Percentiles rank a stretch among this genome's conserved stretches.
Evolutionary conservation across 2,888 invertebrate genomes (phyloP).

Genomic region (Phania funesta): DNA sequence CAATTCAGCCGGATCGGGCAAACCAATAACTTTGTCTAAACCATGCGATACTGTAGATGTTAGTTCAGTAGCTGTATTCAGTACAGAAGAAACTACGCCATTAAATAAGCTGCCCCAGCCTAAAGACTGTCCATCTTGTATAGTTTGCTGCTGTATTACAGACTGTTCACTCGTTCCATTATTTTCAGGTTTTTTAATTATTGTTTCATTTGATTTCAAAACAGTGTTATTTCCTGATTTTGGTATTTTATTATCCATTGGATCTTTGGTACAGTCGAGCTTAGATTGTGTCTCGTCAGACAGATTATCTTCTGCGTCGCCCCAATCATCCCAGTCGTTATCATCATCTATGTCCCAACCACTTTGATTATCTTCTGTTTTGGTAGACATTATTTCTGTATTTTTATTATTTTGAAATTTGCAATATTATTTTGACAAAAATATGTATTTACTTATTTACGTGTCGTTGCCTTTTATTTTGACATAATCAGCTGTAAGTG

Average conservation of each 20-base stretch:
- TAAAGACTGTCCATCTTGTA: constrained; percentile 47
- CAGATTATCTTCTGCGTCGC: constrained; percentile 73
- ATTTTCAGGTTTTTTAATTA: constrained; percentile 9
- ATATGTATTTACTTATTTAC: constrained; percentile 53
- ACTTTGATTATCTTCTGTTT: constrained; percentile 50
- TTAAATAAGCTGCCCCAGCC: constrained; percentile 84
- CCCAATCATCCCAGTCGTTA: constrained; percentile 77
- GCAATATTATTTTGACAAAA: neutral
- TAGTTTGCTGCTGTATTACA: neutral
- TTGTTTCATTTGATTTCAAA: neutral
- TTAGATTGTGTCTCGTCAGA: constrained; percentile 8
- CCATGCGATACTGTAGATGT: constrained; percentile 92
- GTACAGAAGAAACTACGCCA: constrained; percentile 86
- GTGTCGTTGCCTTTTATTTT: constrained; percentile 29
- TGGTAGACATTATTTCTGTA: constrained; percentile 37
- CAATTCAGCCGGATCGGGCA: constrained; percentile 90
- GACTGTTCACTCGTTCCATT: constrained; percentile 11
- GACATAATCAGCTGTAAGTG: constrained; percentile 1
- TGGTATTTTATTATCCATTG: neutral
- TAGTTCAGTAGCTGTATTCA: constrained; percentile 88
- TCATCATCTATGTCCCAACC: constrained; percentile 74
- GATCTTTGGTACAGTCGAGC: constrained; percentile 16
- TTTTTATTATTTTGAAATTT: neutral
- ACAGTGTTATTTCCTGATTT: neutral
- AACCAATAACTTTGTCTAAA: constrained; percentile 90